phyloP scores from a whole-genome alignment of 2,888 invertebrate species.

The Pardosa pseudoannulata region DNA sequence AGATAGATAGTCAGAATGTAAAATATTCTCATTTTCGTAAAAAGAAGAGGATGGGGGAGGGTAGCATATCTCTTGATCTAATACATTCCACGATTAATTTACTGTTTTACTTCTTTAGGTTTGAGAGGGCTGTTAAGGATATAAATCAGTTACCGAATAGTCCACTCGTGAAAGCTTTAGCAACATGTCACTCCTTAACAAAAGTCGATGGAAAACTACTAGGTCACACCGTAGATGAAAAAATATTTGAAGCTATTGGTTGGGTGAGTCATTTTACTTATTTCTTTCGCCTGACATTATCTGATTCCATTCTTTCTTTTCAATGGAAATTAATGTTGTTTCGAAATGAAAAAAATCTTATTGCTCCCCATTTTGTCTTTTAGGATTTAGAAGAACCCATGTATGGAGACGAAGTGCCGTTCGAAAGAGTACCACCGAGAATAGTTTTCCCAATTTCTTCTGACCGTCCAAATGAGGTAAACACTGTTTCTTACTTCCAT shows the following conservation, averaged over 20 bases:
- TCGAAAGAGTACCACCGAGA: slow-evolving; percentile 73
- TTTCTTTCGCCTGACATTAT: no score
- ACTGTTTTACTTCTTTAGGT: slow-evolving; percentile 43
- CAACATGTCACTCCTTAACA: slow-evolving; percentile 79
- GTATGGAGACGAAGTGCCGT: slow-evolving; percentile 52
- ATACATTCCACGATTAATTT: no score
- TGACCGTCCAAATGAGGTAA: slow-evolving; percentile 47
- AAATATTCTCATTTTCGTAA: no score
- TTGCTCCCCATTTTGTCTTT: no score
- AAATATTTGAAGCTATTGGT: slow-evolving; percentile 79
- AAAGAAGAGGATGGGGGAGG: no score
- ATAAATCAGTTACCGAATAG: slow-evolving; percentile 38
- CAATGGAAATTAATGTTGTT: background rate
- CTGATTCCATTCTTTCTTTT: background rate
- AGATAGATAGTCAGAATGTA: no score
- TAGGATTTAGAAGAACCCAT: slow-evolving; percentile 67
- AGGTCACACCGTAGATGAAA: slow-evolving; percentile 79
- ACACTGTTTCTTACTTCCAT: no score
- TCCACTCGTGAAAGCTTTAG: slow-evolving; percentile 77
- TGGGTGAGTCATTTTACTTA: no score
- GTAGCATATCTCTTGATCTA: no score
- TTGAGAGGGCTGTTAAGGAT: slow-evolving; percentile 67
- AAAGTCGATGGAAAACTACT: slow-evolving; percentile 78
- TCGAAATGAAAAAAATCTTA: background rate
- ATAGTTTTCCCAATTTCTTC: slow-evolving; percentile 64